Evolutionary conservation across 2,888 invertebrate species (phyloP).

Genomic region (Coremacera marginata): DNA sequence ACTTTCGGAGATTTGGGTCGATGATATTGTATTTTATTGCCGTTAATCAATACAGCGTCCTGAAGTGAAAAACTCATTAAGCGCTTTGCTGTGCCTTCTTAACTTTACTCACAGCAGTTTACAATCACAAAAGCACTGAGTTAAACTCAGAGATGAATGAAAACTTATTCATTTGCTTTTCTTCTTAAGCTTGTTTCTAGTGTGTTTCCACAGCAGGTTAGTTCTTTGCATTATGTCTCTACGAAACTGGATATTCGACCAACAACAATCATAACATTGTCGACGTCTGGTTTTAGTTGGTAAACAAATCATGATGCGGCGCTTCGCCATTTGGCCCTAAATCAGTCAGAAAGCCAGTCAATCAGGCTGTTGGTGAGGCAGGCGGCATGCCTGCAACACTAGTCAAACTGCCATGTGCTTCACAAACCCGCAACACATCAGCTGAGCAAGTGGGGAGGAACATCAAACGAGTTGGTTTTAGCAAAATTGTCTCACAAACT

Average conservation of each 20-base stretch:
- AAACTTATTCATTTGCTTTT: slow-evolving; percentile 9
- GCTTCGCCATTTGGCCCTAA: slow-evolving; percentile 43
- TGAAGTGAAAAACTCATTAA: background rate
- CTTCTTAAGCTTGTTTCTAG: slow-evolving; percentile 1
- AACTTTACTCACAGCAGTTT: background rate
- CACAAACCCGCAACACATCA: slow-evolving; percentile 44
- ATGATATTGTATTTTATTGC: no score
- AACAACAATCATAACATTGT: slow-evolving; percentile 12
- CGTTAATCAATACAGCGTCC: no score
- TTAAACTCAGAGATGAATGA: slow-evolving; percentile 6
- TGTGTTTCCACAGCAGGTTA: background rate
- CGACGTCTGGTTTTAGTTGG: slow-evolving; percentile 25
- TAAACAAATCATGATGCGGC: slow-evolving; percentile 39
- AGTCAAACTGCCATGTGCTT: slow-evolving; percentile 52
- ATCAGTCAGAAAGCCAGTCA: slow-evolving; percentile 42
- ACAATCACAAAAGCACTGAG: background rate
- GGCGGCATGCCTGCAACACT: slow-evolving; percentile 36
- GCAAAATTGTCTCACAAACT: background rate
- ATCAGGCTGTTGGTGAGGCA: background rate
- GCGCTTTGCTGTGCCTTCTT: background rate
- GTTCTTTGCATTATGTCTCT: slow-evolving; percentile 2
- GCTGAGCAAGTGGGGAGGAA: slow-evolving; percentile 39
- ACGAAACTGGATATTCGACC: slow-evolving; percentile 28
- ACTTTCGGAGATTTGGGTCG: no score
- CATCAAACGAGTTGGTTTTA: slow-evolving; percentile 18